These are phyloP conservation scores for Myrmophylax atrothorax DNA, from an alignment of 2,113 vertebrate species.

Conservation along the genomic window DNA sequence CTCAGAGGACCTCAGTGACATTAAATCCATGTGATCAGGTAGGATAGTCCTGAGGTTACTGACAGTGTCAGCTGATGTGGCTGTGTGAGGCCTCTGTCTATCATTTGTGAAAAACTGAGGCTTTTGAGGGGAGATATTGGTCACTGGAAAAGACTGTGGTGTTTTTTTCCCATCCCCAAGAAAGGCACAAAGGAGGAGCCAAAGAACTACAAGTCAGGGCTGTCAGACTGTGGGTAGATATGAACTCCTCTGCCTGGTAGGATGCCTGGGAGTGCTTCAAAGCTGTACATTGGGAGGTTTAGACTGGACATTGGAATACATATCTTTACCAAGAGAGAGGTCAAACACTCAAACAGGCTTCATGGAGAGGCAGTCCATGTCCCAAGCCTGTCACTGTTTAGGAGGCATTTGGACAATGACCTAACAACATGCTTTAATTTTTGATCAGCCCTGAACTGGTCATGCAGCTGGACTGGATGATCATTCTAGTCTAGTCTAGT, in stretches of 20 bases:
- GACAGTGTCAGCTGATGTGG: not conserved
- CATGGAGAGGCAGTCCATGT: not conserved
- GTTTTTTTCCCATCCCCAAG: not conserved
- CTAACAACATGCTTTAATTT: not conserved
- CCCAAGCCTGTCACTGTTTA: not conserved
- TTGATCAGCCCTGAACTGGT: not conserved
- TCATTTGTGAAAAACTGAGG: not conserved
- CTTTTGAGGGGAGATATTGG: not conserved
- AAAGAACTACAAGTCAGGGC: accelerated
- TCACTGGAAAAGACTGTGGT: not conserved
- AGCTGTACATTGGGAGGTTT: not conserved
- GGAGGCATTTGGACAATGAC: not conserved
- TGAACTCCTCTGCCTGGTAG: not conserved
- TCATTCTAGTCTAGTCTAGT: not conserved
- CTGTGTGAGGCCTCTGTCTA: not conserved
- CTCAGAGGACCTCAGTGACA: accelerated
- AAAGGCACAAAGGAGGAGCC: accelerated
- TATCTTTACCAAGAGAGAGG: not conserved
- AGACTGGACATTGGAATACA: not conserved
- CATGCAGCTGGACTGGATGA: not conserved
- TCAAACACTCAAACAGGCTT: not conserved
- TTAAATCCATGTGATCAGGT: too few species aligned
- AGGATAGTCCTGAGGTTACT: not conserved
- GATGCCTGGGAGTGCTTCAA: not conserved
- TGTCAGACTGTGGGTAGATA: not conserved